A percentile compares a stretch with the other conserved stretches of the same genome.
These are phyloP conservation scores for Thymelicus acteon DNA, from an alignment of 2,888 invertebrate species.

Conservation along the genomic window DNA sequence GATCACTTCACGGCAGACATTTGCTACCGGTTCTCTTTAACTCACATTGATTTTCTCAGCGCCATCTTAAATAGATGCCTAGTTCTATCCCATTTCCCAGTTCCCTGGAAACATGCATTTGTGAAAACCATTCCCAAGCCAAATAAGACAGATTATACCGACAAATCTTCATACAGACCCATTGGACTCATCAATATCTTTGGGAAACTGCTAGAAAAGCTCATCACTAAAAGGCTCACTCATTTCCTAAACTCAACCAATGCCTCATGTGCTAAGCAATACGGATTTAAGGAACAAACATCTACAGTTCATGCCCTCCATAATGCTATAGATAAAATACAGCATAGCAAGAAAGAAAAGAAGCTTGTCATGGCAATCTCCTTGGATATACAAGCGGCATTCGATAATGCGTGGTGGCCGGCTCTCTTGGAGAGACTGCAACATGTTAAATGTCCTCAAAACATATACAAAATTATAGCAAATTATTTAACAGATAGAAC, in stretches of 20 bases:
- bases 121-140: conserved; percentile 1
- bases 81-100: background rate
- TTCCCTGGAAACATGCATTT: background rate
- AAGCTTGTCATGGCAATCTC: background rate
- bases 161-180: background rate
- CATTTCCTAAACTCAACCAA: background rate
- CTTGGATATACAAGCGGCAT: background rate
- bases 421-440: background rate
- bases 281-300: background rate
- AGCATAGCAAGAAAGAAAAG: background rate
- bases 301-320: conserved; percentile 24
- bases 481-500: background rate
- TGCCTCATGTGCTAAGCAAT: background rate
- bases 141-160: background rate
- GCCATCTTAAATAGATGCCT: background rate
- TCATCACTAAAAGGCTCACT: background rate
- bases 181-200: background rate
- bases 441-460: background rate
- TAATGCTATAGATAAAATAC: background rate
- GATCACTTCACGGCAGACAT: conserved; percentile 11
- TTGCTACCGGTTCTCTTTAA: background rate
- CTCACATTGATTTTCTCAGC: background rate
- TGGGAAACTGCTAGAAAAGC: background rate
- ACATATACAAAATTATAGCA: background rate
- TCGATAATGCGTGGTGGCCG: background rate